These are phyloP conservation scores for Watsonalla binaria DNA, from an alignment of 2,888 invertebrate genomes.

Conservation along the genomic window DNA sequence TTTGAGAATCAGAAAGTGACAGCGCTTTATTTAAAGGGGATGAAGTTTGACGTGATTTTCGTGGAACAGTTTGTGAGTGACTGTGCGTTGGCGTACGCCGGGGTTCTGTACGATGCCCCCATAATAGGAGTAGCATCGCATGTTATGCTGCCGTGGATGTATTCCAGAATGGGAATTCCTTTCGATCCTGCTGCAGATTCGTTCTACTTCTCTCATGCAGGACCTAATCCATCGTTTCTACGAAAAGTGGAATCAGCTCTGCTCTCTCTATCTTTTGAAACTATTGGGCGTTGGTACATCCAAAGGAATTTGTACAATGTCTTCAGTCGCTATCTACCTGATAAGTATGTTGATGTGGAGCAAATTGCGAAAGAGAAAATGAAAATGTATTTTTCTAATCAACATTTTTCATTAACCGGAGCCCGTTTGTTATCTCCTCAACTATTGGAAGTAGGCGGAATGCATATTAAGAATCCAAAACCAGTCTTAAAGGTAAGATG, in stretches of 20 bases:
- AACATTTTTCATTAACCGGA: constrained; percentile 66
- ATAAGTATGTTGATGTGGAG: constrained; percentile 51
- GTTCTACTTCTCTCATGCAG: constrained; percentile 49
- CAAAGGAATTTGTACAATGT: constrained; percentile 34
- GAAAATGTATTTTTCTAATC: constrained; percentile 70
- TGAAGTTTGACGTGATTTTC: constrained; percentile 53
- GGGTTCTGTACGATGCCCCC: constrained; percentile 49
- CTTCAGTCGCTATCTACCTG: constrained; percentile 43
- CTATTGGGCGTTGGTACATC: constrained; percentile 20
- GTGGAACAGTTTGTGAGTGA: constrained; percentile 44
- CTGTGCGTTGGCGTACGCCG: constrained; percentile 31
- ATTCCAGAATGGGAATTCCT: constrained; percentile 61
- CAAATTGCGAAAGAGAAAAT: constrained; percentile 53
- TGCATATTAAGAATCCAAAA: constrained; percentile 36
- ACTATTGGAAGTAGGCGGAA: constrained; percentile 74
- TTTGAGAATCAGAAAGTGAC: constrained; percentile 39
- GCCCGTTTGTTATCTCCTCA: constrained; percentile 36
- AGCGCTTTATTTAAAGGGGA: constrained; percentile 23
- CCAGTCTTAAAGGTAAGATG: constrained; percentile 14
- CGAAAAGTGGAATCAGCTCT: constrained; percentile 7
- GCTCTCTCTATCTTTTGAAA: constrained; percentile 38
- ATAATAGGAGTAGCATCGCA: constrained; percentile 73
- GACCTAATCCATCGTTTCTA: constrained; percentile 33
- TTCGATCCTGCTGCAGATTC: constrained; percentile 65
- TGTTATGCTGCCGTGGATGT: constrained; percentile 62